Evolutionary conservation across 2,888 invertebrate genomes (phyloP).

Genomic region (Hyposoter didymator): DNA sequence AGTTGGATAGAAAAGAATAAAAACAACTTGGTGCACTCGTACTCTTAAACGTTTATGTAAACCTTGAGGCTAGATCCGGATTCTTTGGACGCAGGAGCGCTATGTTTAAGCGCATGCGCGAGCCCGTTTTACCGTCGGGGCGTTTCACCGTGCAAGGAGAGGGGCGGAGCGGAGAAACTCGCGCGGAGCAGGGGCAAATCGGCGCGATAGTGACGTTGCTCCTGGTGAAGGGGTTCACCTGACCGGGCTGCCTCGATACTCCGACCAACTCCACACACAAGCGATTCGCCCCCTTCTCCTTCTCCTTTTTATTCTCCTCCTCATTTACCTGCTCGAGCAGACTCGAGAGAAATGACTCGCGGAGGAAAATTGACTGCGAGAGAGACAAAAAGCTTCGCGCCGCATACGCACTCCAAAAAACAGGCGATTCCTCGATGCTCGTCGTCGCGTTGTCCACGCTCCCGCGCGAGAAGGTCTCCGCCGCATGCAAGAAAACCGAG

Average conservation of each 20-base stretch:
- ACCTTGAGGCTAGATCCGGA: constrained; percentile 83
- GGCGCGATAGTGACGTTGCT: constrained; percentile 43
- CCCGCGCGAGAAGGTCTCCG: neutral
- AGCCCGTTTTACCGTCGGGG: neutral
- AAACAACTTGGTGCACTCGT: constrained; percentile 55
- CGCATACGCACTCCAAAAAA: constrained; percentile 57
- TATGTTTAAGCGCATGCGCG: neutral
- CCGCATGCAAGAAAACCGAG: neutral
- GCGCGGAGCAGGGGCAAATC: neutral
- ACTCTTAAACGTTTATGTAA: constrained; percentile 80
- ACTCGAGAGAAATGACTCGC: constrained; percentile 20
- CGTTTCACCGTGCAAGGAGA: constrained; percentile 16
- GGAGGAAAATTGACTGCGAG: constrained; percentile 26
- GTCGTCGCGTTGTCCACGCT: neutral
- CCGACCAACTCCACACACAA: neutral
- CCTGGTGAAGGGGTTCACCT: constrained; percentile 62
- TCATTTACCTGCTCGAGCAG: neutral
- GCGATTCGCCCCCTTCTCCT: neutral
- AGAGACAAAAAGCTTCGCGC: constrained; percentile 6
- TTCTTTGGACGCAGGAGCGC: constrained; percentile 73
- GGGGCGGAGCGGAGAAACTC: constrained; percentile 17
- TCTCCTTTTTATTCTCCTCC: too few relatives aligned
- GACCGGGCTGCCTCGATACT: constrained; percentile 25
- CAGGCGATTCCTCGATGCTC: constrained; percentile 31
- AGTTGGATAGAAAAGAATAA: constrained; percentile 53